Conservation (phyloP, 2,797 vertebrate genomes). For the Emydoidea blandingii region DNA sequence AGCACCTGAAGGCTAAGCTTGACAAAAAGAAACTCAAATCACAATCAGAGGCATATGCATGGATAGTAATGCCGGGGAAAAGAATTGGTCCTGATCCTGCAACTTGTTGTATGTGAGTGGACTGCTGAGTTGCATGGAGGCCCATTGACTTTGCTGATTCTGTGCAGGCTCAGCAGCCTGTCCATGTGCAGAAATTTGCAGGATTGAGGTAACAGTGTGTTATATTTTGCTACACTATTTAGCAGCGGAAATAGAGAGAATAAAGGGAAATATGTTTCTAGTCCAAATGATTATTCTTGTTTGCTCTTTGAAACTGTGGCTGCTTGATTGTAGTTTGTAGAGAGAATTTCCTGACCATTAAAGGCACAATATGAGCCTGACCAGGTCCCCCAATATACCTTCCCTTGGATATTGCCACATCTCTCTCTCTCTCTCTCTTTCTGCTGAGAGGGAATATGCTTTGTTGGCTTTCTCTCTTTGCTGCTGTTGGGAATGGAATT, state of each 20-base stretch:
- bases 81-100: no score
- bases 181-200: neutral
- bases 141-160: neutral
- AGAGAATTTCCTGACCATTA: neutral
- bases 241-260: neutral
- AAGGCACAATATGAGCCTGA: neutral
- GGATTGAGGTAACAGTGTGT: neutral
- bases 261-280: neutral
- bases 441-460: no score
- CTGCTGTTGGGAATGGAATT: no score
- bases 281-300: neutral
- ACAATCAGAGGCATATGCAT: fast-evolving
- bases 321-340: neutral
- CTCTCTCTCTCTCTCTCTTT: neutral
- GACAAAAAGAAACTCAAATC: fast-evolving
- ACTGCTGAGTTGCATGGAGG: no score
- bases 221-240: fast-evolving
- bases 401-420: neutral
- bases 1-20: neutral
- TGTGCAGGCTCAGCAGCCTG: neutral
- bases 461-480: no score
- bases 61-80: fast-evolving
- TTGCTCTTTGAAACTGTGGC: neutral
- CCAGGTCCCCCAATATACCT: fast-evolving
- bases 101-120: no score